A percentile compares a stretch with the other conserved stretches of the same genome.
phyloP scores from a whole-genome alignment of 2,113 vertebrate genomes.

The Callorhinus ursinus region DNA sequence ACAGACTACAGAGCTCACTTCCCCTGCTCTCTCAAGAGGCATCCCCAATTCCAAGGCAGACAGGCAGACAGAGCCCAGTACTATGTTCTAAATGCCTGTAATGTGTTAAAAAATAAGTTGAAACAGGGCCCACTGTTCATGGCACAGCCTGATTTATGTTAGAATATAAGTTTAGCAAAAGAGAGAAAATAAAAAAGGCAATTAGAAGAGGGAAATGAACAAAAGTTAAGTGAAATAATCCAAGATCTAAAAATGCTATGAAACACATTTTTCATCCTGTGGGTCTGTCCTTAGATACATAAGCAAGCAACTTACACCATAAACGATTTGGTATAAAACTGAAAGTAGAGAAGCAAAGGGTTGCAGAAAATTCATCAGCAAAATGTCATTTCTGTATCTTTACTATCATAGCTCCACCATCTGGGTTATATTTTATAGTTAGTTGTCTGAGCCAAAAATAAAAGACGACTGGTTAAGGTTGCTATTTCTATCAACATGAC shows the following conservation, averaged over 20 bases:
- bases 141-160: background rate
- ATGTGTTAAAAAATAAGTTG: slow-evolving; percentile 38
- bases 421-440: slow-evolving; percentile 78
- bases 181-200: slow-evolving; percentile 14
- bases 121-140: background rate
- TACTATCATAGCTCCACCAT: slow-evolving; percentile 75
- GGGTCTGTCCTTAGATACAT: slow-evolving; percentile 46
- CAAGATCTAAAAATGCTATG: slow-evolving; percentile 40
- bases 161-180: slow-evolving; percentile 28
- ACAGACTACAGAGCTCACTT: background rate
- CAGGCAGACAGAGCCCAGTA: background rate
- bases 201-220: slow-evolving; percentile 26
- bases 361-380: slow-evolving; percentile 75
- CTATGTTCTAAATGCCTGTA: background rate
- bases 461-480: slow-evolving; percentile 78
- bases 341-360: slow-evolving; percentile 60
- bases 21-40: background rate
- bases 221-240: slow-evolving; percentile 57
- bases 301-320: slow-evolving; percentile 57
- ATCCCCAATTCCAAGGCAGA: background rate
- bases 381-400: slow-evolving; percentile 77
- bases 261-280: slow-evolving; percentile 48
- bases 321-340: slow-evolving; percentile 63
- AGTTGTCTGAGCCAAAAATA: slow-evolving; percentile 77
- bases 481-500: slow-evolving; percentile 79